Percentiles rank a stretch among this genome's conserved stretches.
These are phyloP conservation scores for Drosophila athabasca DNA, from an alignment of 1,140 invertebrate species.

Conservation along the genomic window DNA sequence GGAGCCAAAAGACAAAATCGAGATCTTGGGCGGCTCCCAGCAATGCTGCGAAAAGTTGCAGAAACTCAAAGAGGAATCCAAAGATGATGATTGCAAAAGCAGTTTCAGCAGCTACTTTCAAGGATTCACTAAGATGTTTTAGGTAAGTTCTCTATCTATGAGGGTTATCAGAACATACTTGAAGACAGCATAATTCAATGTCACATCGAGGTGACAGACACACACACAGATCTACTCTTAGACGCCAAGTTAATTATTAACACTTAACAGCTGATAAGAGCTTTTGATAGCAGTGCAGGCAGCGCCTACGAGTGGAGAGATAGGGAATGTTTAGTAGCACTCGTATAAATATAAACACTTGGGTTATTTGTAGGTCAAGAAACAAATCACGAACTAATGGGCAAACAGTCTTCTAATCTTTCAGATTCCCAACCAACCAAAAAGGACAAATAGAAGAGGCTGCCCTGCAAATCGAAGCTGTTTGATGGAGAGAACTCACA, in stretches of 20 bases:
- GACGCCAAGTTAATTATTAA: slow-evolving; percentile 20
- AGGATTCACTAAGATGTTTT: slow-evolving; percentile 4
- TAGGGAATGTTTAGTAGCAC: slow-evolving; percentile 5
- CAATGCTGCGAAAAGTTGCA: slow-evolving; percentile 19
- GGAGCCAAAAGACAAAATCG: neutral
- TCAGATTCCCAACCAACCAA: slow-evolving; percentile 24
- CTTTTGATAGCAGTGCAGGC: slow-evolving; percentile 33
- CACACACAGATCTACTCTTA: slow-evolving; percentile 31
- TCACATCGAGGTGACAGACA: slow-evolving; percentile 57
- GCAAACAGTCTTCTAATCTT: slow-evolving; percentile 24
- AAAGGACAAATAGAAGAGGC: slow-evolving; percentile 2
- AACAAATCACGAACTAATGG: slow-evolving; percentile 11
- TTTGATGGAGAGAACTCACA: too few relatives aligned
- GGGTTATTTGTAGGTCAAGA: slow-evolving; percentile 56
- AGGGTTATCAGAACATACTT: slow-evolving; percentile 7
- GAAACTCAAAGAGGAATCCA: neutral
- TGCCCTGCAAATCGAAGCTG: too few relatives aligned
- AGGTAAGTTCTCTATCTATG: slow-evolving; percentile 24
- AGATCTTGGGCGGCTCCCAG: slow-evolving; percentile 31
- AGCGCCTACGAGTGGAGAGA: slow-evolving; percentile 6
- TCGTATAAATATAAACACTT: slow-evolving; percentile 5
- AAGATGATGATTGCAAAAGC: slow-evolving; percentile 2
- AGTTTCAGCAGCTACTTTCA: neutral
- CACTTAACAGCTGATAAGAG: slow-evolving; percentile 53
- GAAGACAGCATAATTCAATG: slow-evolving; percentile 49